A percentile compares a stretch with the other conserved stretches of the same genome.
phyloP scores from a whole-genome alignment of 2,113 vertebrate genomes.

The Ginglymostoma cirratum region DNA sequence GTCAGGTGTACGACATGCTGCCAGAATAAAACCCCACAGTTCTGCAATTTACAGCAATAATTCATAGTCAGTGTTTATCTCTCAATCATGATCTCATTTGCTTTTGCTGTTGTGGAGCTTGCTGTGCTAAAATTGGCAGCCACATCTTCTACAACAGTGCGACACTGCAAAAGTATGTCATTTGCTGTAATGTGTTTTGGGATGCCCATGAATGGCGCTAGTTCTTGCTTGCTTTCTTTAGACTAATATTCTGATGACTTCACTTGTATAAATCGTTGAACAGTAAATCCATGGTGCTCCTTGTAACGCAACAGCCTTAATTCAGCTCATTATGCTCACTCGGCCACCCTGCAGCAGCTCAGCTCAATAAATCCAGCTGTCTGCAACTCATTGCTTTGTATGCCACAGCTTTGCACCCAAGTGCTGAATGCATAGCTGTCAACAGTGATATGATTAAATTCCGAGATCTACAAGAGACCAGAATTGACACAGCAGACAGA shows the following conservation, averaged over 20 bases:
- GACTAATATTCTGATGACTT: not conserved
- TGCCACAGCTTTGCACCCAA: not conserved
- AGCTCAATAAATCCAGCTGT: not conserved
- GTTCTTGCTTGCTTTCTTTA: no score
- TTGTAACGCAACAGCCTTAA: not conserved
- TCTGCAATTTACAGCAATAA: not conserved
- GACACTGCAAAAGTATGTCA: no score
- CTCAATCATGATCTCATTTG: no score
- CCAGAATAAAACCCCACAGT: not conserved
- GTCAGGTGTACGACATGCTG: not conserved
- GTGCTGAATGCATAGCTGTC: not conserved
- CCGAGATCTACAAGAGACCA: not conserved
- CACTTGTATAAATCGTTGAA: not conserved
- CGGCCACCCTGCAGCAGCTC: not conserved
- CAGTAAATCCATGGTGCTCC: not conserved
- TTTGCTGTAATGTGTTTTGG: no score
- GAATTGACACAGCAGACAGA: not conserved
- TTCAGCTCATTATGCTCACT: not conserved
- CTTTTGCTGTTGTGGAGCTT: no score
- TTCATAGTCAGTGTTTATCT: no score
- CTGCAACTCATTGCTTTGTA: not conserved
- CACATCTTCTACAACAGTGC: no score
- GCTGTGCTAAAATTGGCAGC: no score
- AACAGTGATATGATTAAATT: not conserved
- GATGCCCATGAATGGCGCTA: no score